Evolutionary conservation across 2,113 vertebrate genomes (phyloP), one percentile per base, ranked within the genome.

Genomic region (Variabilichromis moorii): DNA sequence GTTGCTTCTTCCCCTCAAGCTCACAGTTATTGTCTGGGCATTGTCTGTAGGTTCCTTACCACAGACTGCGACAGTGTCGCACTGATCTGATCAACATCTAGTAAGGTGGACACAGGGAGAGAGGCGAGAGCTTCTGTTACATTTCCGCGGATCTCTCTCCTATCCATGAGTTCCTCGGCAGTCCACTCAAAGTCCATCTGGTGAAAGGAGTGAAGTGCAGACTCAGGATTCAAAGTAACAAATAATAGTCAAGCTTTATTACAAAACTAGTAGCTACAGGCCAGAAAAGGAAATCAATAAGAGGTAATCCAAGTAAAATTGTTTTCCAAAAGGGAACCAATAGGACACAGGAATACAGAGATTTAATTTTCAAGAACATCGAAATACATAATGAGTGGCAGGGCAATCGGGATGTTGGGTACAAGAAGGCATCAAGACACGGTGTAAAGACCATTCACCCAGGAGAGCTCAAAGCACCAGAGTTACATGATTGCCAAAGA

Each of bases 21-120:
- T 78, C 17, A 53, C 16, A 21, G 5, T 51, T 17, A 26, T 50
- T 78, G 71, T 31, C 24, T 24, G 13, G 37, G 21, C 19, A 51
- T 59, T 6, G 33, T n/a, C 3, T 17, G 4, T 81, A 42, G 6
- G 4, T 42, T 63, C 54, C 95, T 89, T 90, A 97, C 97, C 76
- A 94, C 94, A 68, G 95, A 95, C 59, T 93, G 95, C 3, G 91
- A 93, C 87, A 97, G 54, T 7, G 94, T 96, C 2, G 95, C 95
- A 88, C 96, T 97, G 84, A 97, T 93, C 85, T 96, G 96, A 53
- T 94, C 92, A 8, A 94, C 96, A 28, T 96, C 94, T 84, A 95
- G 89, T 21, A 96, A 31, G 1, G 95, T 96, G 66, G 94, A 95
- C 87, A 97, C 50, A 0, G 91, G 93, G 14, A 97, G 92, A 16